Conservation (phyloP, 2,113 vertebrate genomes). For the Theristicus caerulescens region DNA sequence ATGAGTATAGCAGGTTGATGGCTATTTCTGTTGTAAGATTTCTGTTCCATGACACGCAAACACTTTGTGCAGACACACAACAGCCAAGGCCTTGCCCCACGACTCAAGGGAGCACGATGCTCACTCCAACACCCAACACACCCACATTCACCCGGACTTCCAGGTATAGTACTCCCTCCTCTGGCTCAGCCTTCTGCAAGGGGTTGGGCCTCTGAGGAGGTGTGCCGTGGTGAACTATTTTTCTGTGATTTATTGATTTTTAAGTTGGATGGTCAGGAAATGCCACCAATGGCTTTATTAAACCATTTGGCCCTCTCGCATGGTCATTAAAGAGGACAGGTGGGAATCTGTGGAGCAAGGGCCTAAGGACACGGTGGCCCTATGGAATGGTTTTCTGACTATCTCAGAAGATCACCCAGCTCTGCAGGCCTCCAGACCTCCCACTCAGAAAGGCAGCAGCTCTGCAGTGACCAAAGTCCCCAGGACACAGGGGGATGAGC, state of each 20-base stretch:
- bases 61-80: neutral
- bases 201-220: neutral
- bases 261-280: neutral
- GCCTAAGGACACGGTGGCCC: neutral
- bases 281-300: neutral
- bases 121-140: neutral
- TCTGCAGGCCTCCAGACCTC: neutral
- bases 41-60: fast-evolving
- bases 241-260: neutral
- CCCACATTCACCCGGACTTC: neutral
- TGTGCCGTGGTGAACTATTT: neutral
- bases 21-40: neutral
- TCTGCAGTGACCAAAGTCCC: fast-evolving
- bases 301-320: neutral
- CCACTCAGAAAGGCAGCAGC: neutral
- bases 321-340: neutral
- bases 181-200: neutral
- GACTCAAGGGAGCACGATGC: neutral
- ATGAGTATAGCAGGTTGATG: neutral
- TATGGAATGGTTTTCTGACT: neutral
- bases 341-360: fast-evolving
- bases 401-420: neutral
- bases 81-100: neutral
- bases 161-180: neutral
- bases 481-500: fast-evolving